phyloP scores from a whole-genome alignment of 1,140 invertebrate species.

The Anadara kagoshimensis region DNA sequence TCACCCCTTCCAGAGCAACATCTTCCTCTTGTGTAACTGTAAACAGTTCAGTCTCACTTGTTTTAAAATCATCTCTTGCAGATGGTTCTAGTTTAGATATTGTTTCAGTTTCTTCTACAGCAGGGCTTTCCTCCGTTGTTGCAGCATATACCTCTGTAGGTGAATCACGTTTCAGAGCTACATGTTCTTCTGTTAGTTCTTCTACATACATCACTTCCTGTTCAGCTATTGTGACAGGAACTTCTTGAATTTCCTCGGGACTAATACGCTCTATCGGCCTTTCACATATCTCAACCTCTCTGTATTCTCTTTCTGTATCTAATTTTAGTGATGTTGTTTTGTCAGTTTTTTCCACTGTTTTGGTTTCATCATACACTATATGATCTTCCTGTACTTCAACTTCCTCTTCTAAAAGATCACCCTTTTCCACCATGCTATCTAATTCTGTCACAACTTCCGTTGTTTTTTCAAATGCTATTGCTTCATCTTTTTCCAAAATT shows the following conservation, averaged over 20 bases:
- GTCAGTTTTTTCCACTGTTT: not conserved
- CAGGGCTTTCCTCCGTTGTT: not conserved
- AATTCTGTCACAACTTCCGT: not conserved
- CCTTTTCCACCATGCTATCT: not conserved
- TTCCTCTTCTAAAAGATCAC: not conserved
- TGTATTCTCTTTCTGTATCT: no score
- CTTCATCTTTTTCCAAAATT: not conserved
- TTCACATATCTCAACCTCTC: no score
- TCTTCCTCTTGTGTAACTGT: not conserved
- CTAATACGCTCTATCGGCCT: no score
- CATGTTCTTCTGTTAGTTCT: not conserved
- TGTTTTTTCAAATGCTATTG: not conserved
- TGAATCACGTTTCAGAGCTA: not conserved
- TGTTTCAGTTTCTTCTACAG: constrained; percentile 4
- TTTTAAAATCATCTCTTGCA: no score
- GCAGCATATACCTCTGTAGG: not conserved
- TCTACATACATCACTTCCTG: not conserved
- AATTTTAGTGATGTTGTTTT: no score
- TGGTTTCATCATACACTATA: not conserved
- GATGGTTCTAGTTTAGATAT: no score
- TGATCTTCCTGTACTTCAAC: not conserved
- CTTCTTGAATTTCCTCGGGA: no score
- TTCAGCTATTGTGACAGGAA: no score
- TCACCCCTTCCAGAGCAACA: not conserved
- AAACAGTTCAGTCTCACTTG: no score